phyloP scores from a whole-genome alignment of 2,888 invertebrate species.

The Phytoseiulus persimilis region DNA sequence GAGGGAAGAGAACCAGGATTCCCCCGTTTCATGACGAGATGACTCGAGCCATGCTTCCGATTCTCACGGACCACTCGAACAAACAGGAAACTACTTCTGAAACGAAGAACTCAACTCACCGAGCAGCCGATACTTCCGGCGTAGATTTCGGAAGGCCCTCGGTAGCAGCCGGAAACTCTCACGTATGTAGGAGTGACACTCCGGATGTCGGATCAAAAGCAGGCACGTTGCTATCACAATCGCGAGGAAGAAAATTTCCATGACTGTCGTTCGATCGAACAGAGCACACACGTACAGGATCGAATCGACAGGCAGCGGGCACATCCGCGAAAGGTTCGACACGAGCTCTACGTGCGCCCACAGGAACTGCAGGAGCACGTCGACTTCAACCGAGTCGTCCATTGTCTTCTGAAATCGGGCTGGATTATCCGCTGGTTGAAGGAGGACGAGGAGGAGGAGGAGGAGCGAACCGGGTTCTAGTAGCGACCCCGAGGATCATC shows the following conservation, averaged over 20 bases:
- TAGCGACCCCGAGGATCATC: not conserved
- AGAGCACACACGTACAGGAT: conserved; percentile 13
- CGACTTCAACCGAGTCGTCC: conserved; percentile 26
- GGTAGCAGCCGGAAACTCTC: conserved; percentile 11
- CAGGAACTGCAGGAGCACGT: conserved; percentile 22
- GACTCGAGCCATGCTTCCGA: no score
- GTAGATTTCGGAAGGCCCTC: not conserved
- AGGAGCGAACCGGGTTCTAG: not conserved
- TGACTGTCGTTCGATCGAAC: conserved; percentile 27
- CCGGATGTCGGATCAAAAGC: conserved; percentile 12
- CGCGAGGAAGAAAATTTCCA: not conserved
- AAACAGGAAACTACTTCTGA: no score
- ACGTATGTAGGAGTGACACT: conserved; percentile 31
- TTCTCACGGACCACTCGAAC: no score
- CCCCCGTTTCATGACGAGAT: no score
- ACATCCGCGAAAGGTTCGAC: conserved; percentile 17
- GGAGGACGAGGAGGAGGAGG: no score
- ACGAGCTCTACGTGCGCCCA: conserved; percentile 35
- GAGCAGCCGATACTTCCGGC: not conserved
- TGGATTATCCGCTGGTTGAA: not conserved
- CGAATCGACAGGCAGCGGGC: conserved; percentile 1
- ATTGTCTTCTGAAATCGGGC: not conserved
- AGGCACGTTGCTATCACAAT: conserved; percentile 7
- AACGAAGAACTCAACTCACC: not conserved
- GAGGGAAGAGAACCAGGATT: no score